Percentiles rank a stretch among this genome's conserved stretches.
phyloP scores from a whole-genome alignment of 2,888 invertebrate genomes.

The Apocheima hispidaria region DNA sequence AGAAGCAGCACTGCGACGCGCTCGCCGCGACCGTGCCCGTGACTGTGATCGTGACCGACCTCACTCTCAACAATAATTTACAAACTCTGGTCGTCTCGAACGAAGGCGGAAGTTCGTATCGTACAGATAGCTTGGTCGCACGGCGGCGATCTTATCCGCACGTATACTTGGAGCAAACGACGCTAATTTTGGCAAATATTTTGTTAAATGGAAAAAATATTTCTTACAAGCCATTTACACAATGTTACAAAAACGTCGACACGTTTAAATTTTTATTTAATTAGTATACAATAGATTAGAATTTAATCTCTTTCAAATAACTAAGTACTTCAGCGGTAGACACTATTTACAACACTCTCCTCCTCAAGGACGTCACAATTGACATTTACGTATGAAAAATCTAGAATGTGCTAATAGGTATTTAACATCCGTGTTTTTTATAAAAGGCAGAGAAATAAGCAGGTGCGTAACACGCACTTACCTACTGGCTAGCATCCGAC shows the following conservation, averaged over 20 bases:
- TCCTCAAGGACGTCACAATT: slow-evolving; percentile 51
- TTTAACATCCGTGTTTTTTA: not conserved
- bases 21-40: not conserved
- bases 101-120: too few relatives aligned
- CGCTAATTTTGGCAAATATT: slow-evolving; percentile 3
- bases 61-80: too few relatives aligned
- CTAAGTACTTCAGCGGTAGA: not conserved
- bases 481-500: not conserved
- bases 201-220: slow-evolving; percentile 13
- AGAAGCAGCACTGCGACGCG: slow-evolving; percentile 38
- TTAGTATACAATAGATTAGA: slow-evolving; percentile 9
- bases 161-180: not conserved
- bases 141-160: not conserved
- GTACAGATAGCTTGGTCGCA: slow-evolving; percentile 35
- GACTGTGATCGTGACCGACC: too few relatives aligned
- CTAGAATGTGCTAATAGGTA: slow-evolving; percentile 11
- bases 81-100: not conserved
- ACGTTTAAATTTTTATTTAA: not conserved
- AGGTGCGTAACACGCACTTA: not conserved
- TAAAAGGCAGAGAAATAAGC: not conserved
- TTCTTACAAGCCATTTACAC: slow-evolving; percentile 19
- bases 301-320: not conserved
- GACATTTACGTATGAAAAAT: slow-evolving; percentile 50
- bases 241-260: slow-evolving; percentile 8
- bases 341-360: slow-evolving; percentile 9